phyloP scores from a whole-genome alignment of 2,888 invertebrate genomes.

The Ceraclea dissimilis region DNA sequence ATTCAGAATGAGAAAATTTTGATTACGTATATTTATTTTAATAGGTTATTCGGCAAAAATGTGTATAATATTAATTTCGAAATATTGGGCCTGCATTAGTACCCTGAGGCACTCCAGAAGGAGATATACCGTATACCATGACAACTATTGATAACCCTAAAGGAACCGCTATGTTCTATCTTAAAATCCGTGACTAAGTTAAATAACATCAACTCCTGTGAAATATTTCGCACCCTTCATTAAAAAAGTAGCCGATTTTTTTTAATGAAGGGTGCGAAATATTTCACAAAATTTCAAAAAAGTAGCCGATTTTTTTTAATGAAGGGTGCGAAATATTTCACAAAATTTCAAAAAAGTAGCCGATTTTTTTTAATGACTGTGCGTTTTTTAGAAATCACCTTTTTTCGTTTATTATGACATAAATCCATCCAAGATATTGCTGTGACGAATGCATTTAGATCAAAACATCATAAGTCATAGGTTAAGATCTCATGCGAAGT shows the following conservation, averaged over 20 bases:
- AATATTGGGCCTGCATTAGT: too few relatives aligned
- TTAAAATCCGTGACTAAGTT: not conserved
- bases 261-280: not conserved
- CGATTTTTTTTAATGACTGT: not conserved
- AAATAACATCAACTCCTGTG: not conserved
- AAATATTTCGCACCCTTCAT: conserved; percentile 1
- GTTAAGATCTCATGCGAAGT: not conserved
- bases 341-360: not conserved
- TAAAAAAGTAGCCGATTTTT: too few relatives aligned
- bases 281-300: not conserved
- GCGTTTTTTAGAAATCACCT: not conserved
- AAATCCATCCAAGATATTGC: conserved; percentile 22
- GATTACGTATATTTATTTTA: too few relatives aligned
- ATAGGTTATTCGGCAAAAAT: too few relatives aligned
- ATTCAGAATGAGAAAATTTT: too few relatives aligned
- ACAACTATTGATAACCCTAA: conserved; percentile 1
- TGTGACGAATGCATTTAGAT: conserved; percentile 14
- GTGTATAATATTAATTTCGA: too few relatives aligned
- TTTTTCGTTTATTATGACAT: conserved; percentile 23
- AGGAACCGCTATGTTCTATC: not conserved
- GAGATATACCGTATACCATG: not conserved
- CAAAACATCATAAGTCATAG: not conserved
- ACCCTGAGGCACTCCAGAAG: not conserved
- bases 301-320: too few relatives aligned
- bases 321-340: conserved; percentile 1